Percentiles rank a stretch among this genome's conserved stretches.
Evolutionary conservation across 2,888 invertebrate genomes (phyloP).

Genomic region (Agrochola lota): DNA sequence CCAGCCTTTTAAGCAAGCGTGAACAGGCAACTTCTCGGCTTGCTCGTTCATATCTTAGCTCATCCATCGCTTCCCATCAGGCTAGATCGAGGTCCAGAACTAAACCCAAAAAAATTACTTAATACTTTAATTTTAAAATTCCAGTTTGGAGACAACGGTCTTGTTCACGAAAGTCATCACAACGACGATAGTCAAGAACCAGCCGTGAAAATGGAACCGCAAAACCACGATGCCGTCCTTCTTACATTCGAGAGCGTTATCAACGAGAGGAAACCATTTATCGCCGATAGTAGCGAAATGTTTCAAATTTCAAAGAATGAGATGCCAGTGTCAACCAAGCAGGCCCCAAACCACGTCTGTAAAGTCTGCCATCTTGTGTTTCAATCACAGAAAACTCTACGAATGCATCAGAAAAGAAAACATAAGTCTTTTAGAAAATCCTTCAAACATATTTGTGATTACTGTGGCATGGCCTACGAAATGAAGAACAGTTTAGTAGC

Average conservation of each 20-base stretch:
- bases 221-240: constrained; percentile 79
- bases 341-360: constrained; percentile 74
- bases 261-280: constrained; percentile 71
- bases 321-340: constrained; percentile 41
- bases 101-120: not conserved
- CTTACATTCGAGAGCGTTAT: constrained; percentile 84
- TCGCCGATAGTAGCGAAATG: constrained; percentile 35
- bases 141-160: constrained; percentile 80
- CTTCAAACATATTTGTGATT: constrained; percentile 83
- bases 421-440: constrained; percentile 80
- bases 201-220: constrained; percentile 78
- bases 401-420: constrained; percentile 83
- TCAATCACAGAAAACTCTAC: constrained; percentile 79
- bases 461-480: constrained; percentile 86
- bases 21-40: too few relatives aligned
- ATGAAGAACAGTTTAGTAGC: constrained; percentile 84
- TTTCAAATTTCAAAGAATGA: constrained; percentile 39
- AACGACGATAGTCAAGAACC: constrained; percentile 80
- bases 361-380: constrained; percentile 87
- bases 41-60: too few relatives aligned
- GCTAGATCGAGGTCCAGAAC: too few relatives aligned
- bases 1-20: too few relatives aligned
- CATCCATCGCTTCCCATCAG: too few relatives aligned
- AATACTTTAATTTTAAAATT: constrained; percentile 40
- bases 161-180: constrained; percentile 75